Conservation (phyloP, 2,888 invertebrate genomes). For the Cynaeus angustus region DNA sequence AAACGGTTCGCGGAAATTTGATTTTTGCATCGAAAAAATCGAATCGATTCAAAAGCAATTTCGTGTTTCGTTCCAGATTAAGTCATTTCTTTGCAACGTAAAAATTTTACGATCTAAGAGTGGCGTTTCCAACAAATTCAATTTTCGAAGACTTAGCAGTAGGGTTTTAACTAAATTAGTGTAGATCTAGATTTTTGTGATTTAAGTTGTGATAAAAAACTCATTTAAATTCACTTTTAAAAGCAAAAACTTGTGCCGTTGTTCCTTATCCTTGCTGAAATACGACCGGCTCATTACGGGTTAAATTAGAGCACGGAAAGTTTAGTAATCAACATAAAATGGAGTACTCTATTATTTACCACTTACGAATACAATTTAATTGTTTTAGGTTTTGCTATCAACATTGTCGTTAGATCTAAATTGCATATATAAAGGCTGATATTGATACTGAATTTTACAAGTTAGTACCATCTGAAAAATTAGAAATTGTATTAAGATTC, state of each 20-base stretch:
- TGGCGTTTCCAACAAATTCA: conserved; percentile 19
- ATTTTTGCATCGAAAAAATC: conserved; percentile 40
- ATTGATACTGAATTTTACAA: too few species aligned
- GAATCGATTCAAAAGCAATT: conserved; percentile 23
- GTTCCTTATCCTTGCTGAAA: conserved; percentile 27
- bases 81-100: conserved; percentile 18
- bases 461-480: too few species aligned
- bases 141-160: conserved; percentile 1
- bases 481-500: too few species aligned
- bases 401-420: not conserved
- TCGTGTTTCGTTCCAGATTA: conserved; percentile 18
- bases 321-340: conserved; percentile 37
- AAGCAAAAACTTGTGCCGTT: conserved; percentile 26
- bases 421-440: too few species aligned
- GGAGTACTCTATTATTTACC: conserved; percentile 20
- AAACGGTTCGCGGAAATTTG: conserved; percentile 41
- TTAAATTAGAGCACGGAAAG: conserved; percentile 11
- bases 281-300: conserved; percentile 25
- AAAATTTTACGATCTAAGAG: conserved; percentile 21
- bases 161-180: conserved; percentile 22
- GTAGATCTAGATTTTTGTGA: conserved; percentile 25
- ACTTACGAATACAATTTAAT: conserved; percentile 4
- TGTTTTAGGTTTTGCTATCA: not conserved
- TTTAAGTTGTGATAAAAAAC: conserved; percentile 32
- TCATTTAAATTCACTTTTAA: conserved; percentile 44